Evolutionary conservation across 1,140 invertebrate species (phyloP), one percentile per base, ranked within the genome.

Genomic region (Branchinecta lynchi): DNA sequence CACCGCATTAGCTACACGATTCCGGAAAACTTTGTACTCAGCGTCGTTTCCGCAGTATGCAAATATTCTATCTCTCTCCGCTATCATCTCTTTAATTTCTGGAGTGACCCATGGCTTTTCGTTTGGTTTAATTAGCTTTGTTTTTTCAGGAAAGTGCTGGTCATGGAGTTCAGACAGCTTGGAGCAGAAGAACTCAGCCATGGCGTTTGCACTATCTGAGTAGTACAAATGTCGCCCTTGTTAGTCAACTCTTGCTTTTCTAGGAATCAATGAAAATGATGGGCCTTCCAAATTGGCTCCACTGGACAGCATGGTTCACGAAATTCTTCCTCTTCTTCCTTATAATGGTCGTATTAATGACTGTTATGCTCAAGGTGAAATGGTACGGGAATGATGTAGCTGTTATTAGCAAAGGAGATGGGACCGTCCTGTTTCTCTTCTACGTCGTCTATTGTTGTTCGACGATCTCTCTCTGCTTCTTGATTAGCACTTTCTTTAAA

Each of bases 211-310:
- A n/a, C n/a, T n/a, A n/a, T n/a, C n/a, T n/a, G n/a, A n/a, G n/a
- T n/a, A n/a, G n/a, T n/a, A n/a, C n/a, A n/a, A n/a, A n/a, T n/a
- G n/a, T n/a, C n/a, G n/a, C n/a, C n/a, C n/a, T n/a, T n/a, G n/a
- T n/a, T n/a, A n/a, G 32, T 32, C 32, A 43, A 66, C 32, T 70
- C 78, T 69, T 72, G 76, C 65, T 60, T 71, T 69, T 69, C 9
- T 68, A 82, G 80, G 82, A 83, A 74, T 80, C 80, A 9, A 82
- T 83, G 82, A 82, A 81, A 73, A 81, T 83, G 75, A 83, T 83
- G 82, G 82, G 82, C 17, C 69, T 83, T n/a, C 77, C 75, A 69
- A 77, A 77, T 71, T 83, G 79, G 78, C 69, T 83, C 43, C 80
- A 83, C 68, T 83, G 82, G 82, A 44, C 75, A 3, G 79, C 80